phyloP scores from a whole-genome alignment of 2,888 invertebrate genomes.

The Pandemis cinnamomeana region DNA sequence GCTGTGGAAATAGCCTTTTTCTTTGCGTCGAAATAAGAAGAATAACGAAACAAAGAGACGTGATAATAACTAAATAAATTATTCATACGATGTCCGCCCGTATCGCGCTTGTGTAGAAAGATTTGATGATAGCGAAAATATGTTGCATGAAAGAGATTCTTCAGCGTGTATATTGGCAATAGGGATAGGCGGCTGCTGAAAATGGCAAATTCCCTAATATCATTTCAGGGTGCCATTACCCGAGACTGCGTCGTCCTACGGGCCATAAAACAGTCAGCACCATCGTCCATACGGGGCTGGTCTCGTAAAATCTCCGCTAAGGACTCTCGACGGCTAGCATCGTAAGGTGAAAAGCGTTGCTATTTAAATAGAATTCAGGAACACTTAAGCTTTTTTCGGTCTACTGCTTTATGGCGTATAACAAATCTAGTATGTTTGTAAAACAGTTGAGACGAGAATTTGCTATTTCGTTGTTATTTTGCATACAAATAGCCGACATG shows the following conservation, averaged over 20 bases:
- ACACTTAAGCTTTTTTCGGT: constrained; percentile 24
- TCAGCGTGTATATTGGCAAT: constrained; percentile 47
- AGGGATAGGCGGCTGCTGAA: constrained; percentile 57
- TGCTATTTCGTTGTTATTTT: constrained; percentile 2
- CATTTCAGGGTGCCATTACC: constrained; percentile 64
- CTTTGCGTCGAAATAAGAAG: constrained; percentile 52
- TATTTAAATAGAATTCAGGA: constrained; percentile 30
- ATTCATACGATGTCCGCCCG: constrained; percentile 65
- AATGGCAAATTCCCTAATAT: constrained; percentile 60
- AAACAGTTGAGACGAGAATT: neutral
- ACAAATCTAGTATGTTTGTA: neutral
- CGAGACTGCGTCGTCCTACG: constrained; percentile 52
- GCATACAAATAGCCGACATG: constrained; percentile 13
- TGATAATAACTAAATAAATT: constrained; percentile 69
- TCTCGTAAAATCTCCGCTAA: constrained; percentile 68
- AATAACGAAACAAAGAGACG: constrained; percentile 58
- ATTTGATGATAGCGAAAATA: constrained; percentile 64
- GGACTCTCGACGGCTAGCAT: constrained; percentile 58
- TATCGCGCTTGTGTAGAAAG: constrained; percentile 61
- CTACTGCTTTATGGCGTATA: neutral
- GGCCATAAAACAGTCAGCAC: constrained; percentile 72
- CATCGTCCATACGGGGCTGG: constrained; percentile 52
- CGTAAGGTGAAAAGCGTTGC: constrained; percentile 56
- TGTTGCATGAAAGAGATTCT: constrained; percentile 51
- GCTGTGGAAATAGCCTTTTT: constrained; percentile 52